Evolutionary conservation across 2,797 vertebrate species (phyloP), one percentile per base, ranked within the genome.

Genomic region (Enteromius viviparus): DNA sequence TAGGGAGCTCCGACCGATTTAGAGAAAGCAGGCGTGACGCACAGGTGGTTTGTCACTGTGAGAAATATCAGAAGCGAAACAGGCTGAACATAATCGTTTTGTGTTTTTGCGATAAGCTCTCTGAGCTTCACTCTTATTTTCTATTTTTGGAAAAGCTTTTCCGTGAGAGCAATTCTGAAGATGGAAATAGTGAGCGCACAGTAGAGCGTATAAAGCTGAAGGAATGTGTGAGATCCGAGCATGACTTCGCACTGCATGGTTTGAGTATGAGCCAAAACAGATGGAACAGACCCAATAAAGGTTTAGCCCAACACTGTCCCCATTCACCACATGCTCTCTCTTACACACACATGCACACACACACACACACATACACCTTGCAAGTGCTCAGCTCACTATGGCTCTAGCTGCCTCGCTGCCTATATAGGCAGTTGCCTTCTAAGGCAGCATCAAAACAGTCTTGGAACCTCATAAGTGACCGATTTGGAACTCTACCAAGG

Each of bases 11-110:
- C 76, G 64, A 69, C 1, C 7, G 55, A 51, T 66, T 55, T 42
- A 62, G 49, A 75, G 80, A 68, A 76, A 62, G 68, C 69, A 76
- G 66, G 47, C 65, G 26, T 84, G 40, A 51, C 76, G 55, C 60
- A 78, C 84, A 85, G 86, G 84, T 87, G 84, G 42, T 84, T 81
- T 78, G 70, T 85, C 82, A 81, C 53, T 72, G 23, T 69, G 26
- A 76, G 49, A 68, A 82, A 55, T 76, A 40, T 68, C 47, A 42
- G 45, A 68, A 64, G 58, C 2, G n/a, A 76, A 40, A 26, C 64
- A 42, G 62, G 34, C 81, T 53, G 34, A 82, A 76, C 11, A 68
- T 76, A 53, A 85, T 78, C 11, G 69, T 81, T 60, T 76, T 70
- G 71, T 64, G 42, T 82, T 78, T 82, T 74, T 29, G 55, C 26